Evolutionary conservation across 2,888 invertebrate genomes (phyloP), one percentile per base, ranked within the genome.

Genomic region (Diadegma fenestrale): DNA sequence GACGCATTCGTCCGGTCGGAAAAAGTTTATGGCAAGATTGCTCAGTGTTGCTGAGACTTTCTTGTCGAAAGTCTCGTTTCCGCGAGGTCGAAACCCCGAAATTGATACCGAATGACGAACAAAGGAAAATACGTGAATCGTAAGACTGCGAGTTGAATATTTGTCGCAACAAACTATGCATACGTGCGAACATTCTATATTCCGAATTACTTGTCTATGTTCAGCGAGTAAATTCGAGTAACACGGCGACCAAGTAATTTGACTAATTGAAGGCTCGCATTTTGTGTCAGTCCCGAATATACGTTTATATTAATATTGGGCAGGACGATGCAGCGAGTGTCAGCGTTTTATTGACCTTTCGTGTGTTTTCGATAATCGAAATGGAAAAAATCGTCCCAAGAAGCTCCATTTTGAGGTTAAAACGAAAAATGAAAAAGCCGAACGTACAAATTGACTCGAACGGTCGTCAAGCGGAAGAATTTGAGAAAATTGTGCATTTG

Each of bases 221-320:
- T 54, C 17, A 63, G 14, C 41, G n/a, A 41, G 33, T 80, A 85
- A 85, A 85, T 85, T 82, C 82, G 85, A 37, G 71, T 80, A 80
- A 85, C 69, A 80, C 63, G 79, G 72, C 79, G 82, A 58, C 66
- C 66, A 45, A 82, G 86, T 75, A 82, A 86, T 84, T 84, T 84
- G 82, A 84, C 84, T 86, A 86, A 86, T 86, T 86, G 86, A 86
- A 85, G 72, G 64, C 68, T 82, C 82, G 84, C 72, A 58, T 85
- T 86, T 82, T 86, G 80, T 66, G 76, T 71, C 79, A 79, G 37
- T 17, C 19, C 43, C 43, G 22, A 6, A n/a, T 64, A 63, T 58
- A 58, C 43, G 58, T 51, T n/a, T 48, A 66, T 66, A 54, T 30
- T 48, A 22, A 41, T 43, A 33, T 26, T 51, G 37, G 37, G 19